These are phyloP conservation scores for Plagodis dolabraria DNA, from an alignment of 2,888 invertebrate species.

Conservation along the genomic window DNA sequence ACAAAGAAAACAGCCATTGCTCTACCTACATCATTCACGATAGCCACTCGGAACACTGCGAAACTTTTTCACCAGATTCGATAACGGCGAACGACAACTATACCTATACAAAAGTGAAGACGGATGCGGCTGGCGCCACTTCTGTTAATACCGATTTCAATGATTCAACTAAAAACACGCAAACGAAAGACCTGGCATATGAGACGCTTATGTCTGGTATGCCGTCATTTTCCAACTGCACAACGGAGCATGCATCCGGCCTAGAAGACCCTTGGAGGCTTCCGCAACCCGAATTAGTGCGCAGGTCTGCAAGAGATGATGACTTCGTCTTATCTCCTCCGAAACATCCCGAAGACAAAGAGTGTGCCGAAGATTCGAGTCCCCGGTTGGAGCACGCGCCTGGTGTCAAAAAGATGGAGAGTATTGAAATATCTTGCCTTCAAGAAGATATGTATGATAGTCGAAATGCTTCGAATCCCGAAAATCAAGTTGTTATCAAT, in stretches of 20 bases:
- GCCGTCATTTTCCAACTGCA: slow-evolving; percentile 73
- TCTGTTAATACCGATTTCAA: slow-evolving; percentile 61
- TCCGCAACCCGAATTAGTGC: slow-evolving; percentile 66
- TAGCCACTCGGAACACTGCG: slow-evolving; percentile 68
- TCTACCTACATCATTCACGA: slow-evolving; percentile 77
- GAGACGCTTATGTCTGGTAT: slow-evolving; percentile 69
- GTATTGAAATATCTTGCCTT: slow-evolving; percentile 70
- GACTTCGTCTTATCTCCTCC: slow-evolving; percentile 56
- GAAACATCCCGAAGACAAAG: slow-evolving; percentile 40
- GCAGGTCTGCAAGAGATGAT: slow-evolving; percentile 61
- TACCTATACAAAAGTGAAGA: slow-evolving; percentile 73
- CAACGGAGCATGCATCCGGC: slow-evolving; percentile 63
- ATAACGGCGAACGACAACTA: slow-evolving; percentile 71
- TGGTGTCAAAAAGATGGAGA: slow-evolving; percentile 68
- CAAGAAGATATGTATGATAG: slow-evolving; percentile 55
- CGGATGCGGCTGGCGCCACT: slow-evolving; percentile 57
- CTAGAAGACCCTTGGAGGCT: slow-evolving; percentile 67
- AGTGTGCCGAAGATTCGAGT: slow-evolving; percentile 41
- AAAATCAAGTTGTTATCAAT: slow-evolving; percentile 42
- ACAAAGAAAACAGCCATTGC: slow-evolving; percentile 66
- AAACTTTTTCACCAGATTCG: slow-evolving; percentile 75
- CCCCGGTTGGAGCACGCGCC: slow-evolving; percentile 57
- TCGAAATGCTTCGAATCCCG: slow-evolving; percentile 44
- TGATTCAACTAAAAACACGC: slow-evolving; percentile 67
- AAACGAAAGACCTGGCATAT: slow-evolving; percentile 73